Evolutionary conservation across 2,797 vertebrate species (phyloP).

Genomic region (Parotocinclus haroldoi): DNA sequence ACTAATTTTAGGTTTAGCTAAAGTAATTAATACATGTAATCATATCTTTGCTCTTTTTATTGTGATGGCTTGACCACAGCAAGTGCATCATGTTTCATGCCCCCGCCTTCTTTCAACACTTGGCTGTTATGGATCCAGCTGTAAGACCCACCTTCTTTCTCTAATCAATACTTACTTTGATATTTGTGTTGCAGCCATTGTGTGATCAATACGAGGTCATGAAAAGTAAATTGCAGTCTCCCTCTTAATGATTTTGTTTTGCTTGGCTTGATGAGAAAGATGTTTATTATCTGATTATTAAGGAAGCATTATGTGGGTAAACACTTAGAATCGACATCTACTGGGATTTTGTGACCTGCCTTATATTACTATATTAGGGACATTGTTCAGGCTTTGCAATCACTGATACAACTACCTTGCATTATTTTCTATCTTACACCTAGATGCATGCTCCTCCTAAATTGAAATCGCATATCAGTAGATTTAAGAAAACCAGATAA

Average conservation of each 20-base stretch:
- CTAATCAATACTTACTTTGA: conserved; percentile 86
- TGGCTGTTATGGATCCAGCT: conserved; percentile 86
- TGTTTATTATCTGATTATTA: conserved; percentile 85
- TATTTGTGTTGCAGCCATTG: conserved; percentile 85
- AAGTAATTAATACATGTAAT: conserved; percentile 83
- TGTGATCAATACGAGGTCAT: conserved; percentile 87
- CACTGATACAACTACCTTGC: not conserved
- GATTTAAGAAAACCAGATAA: no score
- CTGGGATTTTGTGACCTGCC: conserved; percentile 17
- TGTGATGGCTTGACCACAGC: conserved; percentile 78
- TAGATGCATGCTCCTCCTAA: no score
- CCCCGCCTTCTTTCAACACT: conserved; percentile 27
- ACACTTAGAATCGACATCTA: conserved; percentile 39
- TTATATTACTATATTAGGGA: conserved; percentile 18
- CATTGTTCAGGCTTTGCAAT: conserved; percentile 10
- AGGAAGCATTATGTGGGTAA: conserved; percentile 56
- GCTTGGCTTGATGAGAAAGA: conserved; percentile 71
- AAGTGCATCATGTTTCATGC: conserved; percentile 77
- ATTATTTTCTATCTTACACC: no score
- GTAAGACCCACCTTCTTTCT: conserved; percentile 64
- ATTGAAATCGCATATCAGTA: no score
- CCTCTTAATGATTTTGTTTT: conserved; percentile 82
- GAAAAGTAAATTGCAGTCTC: conserved; percentile 87
- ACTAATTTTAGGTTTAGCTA: conserved; percentile 68
- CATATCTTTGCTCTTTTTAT: conserved; percentile 78